phyloP scores from a whole-genome alignment of 2,888 invertebrate species.

The Agriotes lineatus region DNA sequence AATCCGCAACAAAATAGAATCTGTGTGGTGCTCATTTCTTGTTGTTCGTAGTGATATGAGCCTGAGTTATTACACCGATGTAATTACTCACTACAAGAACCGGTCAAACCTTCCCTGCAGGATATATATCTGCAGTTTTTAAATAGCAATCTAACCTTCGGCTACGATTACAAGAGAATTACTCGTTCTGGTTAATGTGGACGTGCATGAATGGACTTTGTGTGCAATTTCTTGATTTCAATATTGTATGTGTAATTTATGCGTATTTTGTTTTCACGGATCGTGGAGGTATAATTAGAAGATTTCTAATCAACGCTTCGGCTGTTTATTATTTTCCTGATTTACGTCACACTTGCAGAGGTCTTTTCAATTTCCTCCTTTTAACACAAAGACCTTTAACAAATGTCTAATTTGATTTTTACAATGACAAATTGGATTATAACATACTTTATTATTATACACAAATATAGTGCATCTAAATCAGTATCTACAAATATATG shows the following conservation, averaged over 20 bases:
- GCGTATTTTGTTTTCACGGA: neutral
- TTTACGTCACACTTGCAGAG: too few relatives aligned
- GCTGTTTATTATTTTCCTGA: too few relatives aligned
- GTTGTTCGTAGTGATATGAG: neutral
- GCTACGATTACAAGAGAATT: slow-evolving; percentile 8
- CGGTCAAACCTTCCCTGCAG: neutral
- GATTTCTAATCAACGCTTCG: too few relatives aligned
- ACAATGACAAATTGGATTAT: too few relatives aligned
- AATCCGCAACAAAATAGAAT: neutral
- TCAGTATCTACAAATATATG: too few relatives aligned
- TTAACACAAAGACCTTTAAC: too few relatives aligned
- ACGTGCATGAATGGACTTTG: neutral
- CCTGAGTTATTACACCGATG: slow-evolving; percentile 1
- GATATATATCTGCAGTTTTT: neutral
- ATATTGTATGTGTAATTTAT: neutral
- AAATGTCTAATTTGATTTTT: too few relatives aligned
- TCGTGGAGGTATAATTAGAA: neutral
- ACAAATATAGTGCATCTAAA: too few relatives aligned
- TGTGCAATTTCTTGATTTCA: neutral
- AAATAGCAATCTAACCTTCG: neutral
- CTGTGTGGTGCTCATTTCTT: neutral
- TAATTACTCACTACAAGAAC: slow-evolving; percentile 15
- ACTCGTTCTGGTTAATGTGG: neutral
- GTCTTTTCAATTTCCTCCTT: too few relatives aligned
- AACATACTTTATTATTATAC: too few relatives aligned